These are phyloP conservation scores for Pocillopora damicornis DNA, from an alignment of 64 coral and sea anemone species.

Conservation along the genomic window DNA sequence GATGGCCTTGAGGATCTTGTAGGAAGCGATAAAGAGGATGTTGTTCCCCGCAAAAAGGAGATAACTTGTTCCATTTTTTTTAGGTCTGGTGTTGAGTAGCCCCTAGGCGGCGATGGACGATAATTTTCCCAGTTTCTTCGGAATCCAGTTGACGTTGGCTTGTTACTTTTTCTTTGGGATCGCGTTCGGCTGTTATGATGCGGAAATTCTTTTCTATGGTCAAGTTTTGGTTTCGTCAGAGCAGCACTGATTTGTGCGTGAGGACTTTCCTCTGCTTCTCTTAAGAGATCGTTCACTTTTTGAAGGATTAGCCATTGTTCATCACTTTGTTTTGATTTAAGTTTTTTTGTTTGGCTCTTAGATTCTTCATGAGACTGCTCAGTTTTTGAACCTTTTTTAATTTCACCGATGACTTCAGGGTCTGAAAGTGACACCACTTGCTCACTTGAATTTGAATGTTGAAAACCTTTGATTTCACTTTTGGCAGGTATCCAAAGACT, in stretches of 20 bases:
- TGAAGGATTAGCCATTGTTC: background rate
- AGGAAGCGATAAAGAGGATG: background rate
- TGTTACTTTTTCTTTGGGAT: background rate
- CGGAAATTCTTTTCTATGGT: no score
- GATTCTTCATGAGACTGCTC: background rate
- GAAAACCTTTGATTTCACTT: background rate
- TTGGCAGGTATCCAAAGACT: background rate
- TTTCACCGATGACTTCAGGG: background rate
- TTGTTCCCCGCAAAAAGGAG: conserved; percentile 25
- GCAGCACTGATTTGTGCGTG: background rate
- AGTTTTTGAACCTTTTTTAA: background rate
- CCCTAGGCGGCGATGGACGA: background rate
- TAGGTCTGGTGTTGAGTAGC: conserved; percentile 2
- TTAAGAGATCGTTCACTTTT: background rate
- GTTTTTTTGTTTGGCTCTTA: background rate
- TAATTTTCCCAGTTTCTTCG: conserved; percentile 7
- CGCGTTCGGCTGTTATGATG: background rate
- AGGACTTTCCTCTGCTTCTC: background rate
- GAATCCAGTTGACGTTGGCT: conserved; percentile 12
- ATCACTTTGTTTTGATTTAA: background rate
- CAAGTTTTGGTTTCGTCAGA: background rate
- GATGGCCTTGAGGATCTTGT: background rate
- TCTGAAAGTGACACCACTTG: background rate
- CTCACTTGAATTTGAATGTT: background rate
- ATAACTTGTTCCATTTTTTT: conserved; percentile 3